Conservation (phyloP, 2,113 vertebrate genomes). For the Sphaerodactylus townsendi region DNA sequence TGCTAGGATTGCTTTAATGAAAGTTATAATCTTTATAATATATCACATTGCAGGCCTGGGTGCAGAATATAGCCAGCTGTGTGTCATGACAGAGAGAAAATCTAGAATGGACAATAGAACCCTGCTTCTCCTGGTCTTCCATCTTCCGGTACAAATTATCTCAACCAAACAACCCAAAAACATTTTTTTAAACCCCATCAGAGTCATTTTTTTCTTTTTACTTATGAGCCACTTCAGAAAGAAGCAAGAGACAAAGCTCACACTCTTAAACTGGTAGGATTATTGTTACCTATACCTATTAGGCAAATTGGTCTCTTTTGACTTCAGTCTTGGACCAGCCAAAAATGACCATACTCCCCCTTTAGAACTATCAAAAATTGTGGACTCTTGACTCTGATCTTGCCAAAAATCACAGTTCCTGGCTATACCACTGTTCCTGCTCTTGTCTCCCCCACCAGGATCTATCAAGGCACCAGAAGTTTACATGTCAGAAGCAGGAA, state of each 20-base stretch:
- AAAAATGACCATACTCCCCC: not conserved
- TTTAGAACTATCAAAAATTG: not conserved
- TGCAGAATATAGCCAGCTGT: too few relatives aligned
- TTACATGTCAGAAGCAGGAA: not conserved
- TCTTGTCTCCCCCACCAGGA: not conserved
- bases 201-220: not conserved
- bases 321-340: not conserved
- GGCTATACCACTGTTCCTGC: not conserved
- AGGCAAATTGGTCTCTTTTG: too few relatives aligned
- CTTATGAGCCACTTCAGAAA: not conserved
- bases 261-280: too few relatives aligned
- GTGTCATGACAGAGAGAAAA: too few relatives aligned
- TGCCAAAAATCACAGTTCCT: not conserved
- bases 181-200: not conserved
- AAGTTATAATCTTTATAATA: too few relatives aligned
- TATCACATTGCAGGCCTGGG: too few relatives aligned
- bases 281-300: too few relatives aligned
- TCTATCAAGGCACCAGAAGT: not conserved
- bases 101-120: too few relatives aligned
- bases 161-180: not conserved
- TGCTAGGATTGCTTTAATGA: too few relatives aligned
- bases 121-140: not conserved
- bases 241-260: not conserved
- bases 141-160: not conserved
- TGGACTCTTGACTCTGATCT: not conserved